Evolutionary conservation across 1,140 invertebrate genomes (phyloP).

Genomic region (Neuroterus valhalla): DNA sequence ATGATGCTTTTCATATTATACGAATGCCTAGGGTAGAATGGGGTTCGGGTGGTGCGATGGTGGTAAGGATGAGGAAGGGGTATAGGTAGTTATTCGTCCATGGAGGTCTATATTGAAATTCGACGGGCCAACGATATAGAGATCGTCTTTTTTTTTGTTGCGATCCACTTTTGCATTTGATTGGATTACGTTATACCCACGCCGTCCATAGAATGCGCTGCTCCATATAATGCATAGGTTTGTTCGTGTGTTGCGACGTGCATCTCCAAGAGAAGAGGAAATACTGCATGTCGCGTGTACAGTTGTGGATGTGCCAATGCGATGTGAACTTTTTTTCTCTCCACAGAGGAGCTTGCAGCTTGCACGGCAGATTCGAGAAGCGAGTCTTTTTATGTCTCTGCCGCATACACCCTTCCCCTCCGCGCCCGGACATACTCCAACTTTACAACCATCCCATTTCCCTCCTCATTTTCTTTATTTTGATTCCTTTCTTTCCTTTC

Average conservation of each 20-base stretch:
- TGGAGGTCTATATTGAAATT: conserved; percentile 66
- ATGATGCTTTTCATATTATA: conserved; percentile 53
- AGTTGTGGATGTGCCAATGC: conserved; percentile 43
- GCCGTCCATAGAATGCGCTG: conserved; percentile 38
- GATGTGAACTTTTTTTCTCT: conserved; percentile 14
- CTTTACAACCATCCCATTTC: no score
- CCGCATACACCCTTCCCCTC: not conserved
- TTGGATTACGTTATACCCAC: conserved; percentile 63
- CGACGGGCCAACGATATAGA: conserved; percentile 61
- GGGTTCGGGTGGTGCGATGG: no score
- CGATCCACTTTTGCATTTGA: conserved; percentile 68
- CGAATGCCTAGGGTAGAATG: conserved; percentile 32
- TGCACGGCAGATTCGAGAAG: conserved; percentile 34
- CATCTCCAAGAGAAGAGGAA: conserved; percentile 26
- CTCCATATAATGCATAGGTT: conserved; percentile 32
- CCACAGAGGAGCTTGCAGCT: not conserved
- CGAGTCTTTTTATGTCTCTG: conserved; percentile 34
- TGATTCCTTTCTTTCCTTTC: no score
- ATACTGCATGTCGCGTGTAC: conserved; percentile 22
- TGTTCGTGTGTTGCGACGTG: conserved; percentile 43
- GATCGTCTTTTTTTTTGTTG: conserved; percentile 63
- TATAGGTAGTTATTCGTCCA: conserved; percentile 59
- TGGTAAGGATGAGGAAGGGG: not conserved
- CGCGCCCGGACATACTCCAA: not conserved
- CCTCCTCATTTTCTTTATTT: no score